Evolutionary conservation across 2,797 vertebrate genomes (phyloP).

Genomic region (Aldrovandia affinis): DNA sequence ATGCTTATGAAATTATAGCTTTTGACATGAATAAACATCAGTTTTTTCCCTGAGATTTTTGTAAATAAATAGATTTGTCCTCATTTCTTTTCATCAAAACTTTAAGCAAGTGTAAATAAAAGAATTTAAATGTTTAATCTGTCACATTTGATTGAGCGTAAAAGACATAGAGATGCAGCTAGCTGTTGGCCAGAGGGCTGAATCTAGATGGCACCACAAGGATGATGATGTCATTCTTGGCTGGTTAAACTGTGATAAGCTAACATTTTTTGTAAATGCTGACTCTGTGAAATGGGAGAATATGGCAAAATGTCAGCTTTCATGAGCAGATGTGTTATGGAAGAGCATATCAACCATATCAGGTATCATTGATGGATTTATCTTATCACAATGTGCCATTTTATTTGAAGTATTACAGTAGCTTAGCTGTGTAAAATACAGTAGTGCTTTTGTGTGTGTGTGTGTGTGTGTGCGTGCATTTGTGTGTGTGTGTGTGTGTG

Average conservation of each 20-base stretch:
- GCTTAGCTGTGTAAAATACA: background rate
- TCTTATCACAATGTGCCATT: background rate
- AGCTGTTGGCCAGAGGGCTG: background rate
- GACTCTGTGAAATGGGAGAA: background rate
- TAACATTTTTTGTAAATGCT: background rate
- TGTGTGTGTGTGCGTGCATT: slow-evolving; percentile 42
- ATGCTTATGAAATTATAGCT: background rate
- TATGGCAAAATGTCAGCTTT: slow-evolving; percentile 16
- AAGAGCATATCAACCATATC: background rate
- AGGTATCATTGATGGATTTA: background rate
- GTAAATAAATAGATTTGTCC: too few species aligned
- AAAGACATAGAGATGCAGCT: too few species aligned
- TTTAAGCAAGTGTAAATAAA: background rate
- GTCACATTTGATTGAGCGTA: background rate
- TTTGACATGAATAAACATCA: background rate
- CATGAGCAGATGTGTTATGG: background rate
- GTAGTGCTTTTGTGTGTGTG: slow-evolving; percentile 28
- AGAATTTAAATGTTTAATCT: background rate
- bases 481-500: slow-evolving; percentile 44
- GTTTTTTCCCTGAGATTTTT: too few species aligned
- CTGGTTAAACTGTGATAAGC: background rate
- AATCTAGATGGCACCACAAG: background rate
- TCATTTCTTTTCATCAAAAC: background rate
- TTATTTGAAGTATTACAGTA: background rate
- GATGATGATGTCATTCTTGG: background rate